Evolutionary conservation across 2,797 vertebrate genomes (phyloP).

Genomic region (Hafferia zeledoni): DNA sequence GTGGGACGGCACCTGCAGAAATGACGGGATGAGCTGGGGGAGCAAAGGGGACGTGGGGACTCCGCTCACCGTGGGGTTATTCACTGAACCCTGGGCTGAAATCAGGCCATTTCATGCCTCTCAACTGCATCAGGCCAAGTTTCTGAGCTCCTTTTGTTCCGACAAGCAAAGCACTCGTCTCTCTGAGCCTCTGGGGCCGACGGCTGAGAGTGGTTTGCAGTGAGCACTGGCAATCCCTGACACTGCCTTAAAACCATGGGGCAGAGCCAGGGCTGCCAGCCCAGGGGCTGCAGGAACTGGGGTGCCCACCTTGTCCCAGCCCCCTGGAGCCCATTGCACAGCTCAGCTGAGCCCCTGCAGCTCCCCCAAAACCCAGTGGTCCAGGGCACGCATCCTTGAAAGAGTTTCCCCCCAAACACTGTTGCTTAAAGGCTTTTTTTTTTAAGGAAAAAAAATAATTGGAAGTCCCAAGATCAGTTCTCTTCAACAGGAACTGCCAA

Average conservation of each 20-base stretch:
- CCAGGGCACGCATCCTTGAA: neutral
- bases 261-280: neutral
- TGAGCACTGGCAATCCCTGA: neutral
- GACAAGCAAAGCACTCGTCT: neutral
- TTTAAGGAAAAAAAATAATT: neutral
- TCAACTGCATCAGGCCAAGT: neutral
- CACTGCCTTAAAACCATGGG: accelerated
- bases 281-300: neutral
- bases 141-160: neutral
- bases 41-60: neutral
- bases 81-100: neutral
- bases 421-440: neutral
- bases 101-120: neutral
- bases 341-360: neutral
- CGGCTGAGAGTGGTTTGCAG: neutral
- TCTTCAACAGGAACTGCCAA: neutral
- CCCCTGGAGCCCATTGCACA: neutral
- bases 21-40: accelerated
- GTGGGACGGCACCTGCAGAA: neutral
- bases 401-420: neutral
- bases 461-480: neutral
- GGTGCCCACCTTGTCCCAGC: neutral
- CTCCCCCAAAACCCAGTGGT: neutral
- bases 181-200: neutral
- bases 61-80: accelerated